A percentile compares a stretch with the other conserved stretches of the same genome.
Evolutionary conservation across 2,113 vertebrate genomes (phyloP).

Genomic region (Silurus asotus): DNA sequence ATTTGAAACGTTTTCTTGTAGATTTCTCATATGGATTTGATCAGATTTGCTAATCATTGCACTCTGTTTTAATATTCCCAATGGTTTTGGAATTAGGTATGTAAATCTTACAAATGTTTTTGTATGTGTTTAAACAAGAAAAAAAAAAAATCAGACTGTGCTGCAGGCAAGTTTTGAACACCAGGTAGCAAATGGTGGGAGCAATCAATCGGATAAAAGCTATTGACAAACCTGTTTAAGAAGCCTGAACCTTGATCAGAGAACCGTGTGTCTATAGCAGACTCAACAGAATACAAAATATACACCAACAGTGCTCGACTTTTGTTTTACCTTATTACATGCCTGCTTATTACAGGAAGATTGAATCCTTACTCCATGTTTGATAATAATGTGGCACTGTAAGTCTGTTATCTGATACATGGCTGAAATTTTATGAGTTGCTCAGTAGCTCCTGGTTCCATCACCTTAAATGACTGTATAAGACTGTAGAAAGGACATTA

Average conservation of each 20-base stretch:
- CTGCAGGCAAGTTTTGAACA: not conserved
- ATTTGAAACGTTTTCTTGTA: too few relatives aligned
- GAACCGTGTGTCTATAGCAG: conserved; percentile 73
- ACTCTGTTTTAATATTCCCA: too few relatives aligned
- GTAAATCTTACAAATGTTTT: not conserved
- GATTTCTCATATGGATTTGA: too few relatives aligned
- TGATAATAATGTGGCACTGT: not conserved
- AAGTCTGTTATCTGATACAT: not conserved
- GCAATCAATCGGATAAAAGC: conserved; percentile 84
- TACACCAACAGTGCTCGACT: conserved; percentile 72
- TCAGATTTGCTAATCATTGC: too few relatives aligned
- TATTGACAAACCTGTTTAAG: conserved; percentile 85
- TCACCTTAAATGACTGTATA: too few relatives aligned
- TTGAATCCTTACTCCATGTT: conserved; percentile 72
- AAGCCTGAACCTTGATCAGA: conserved; percentile 68
- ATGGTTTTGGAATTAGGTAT: too few relatives aligned
- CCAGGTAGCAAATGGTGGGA: conserved; percentile 68
- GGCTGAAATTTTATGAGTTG: not conserved
- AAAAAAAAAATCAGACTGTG: not conserved
- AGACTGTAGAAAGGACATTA: too few relatives aligned
- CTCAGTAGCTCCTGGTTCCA: too few relatives aligned
- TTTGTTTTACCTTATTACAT: conserved; percentile 72
- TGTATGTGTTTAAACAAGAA: not conserved
- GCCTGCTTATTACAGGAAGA: conserved; percentile 66
- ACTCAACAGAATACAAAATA: conserved; percentile 74